Evolutionary conservation across 1,140 invertebrate species (phyloP).

Genomic region (Drosophila navojoa): DNA sequence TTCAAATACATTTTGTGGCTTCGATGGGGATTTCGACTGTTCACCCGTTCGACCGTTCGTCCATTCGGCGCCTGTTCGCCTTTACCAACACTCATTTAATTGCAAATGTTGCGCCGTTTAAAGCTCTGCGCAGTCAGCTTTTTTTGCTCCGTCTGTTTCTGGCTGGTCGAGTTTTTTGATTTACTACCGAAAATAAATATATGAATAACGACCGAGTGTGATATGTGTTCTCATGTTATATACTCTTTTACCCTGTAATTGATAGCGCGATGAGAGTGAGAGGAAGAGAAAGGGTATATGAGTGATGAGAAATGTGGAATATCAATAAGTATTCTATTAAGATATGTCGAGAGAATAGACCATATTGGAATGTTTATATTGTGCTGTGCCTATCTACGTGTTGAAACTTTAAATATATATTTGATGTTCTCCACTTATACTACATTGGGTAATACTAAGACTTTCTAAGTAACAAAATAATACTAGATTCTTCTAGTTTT

Average conservation of each 20-base stretch:
- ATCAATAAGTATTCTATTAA: too few species aligned
- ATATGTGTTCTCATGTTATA: conserved; percentile 13
- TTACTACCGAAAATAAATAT: conserved; percentile 45
- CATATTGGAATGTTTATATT: too few species aligned
- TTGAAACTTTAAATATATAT: too few species aligned
- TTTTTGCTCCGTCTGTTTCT: neutral
- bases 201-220: conserved; percentile 20
- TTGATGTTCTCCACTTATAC: too few species aligned
- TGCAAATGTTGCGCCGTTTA: conserved; percentile 31
- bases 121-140: conserved; percentile 11
- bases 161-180: conserved; percentile 35
- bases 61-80: too few species aligned
- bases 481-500: too few species aligned
- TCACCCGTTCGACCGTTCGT: neutral
- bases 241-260: conserved; percentile 22
- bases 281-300: neutral
- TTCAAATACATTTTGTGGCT: conserved; percentile 51
- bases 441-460: too few species aligned
- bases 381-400: too few species aligned
- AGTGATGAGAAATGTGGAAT: neutral
- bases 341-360: too few species aligned
- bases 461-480: too few species aligned
- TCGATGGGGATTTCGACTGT: neutral
- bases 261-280: neutral
- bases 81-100: conserved; percentile 45